A percentile compares a stretch with the other conserved stretches of the same genome.
phyloP scores from a whole-genome alignment of 23 tunicate species.

The Phallusia fumigata region DNA sequence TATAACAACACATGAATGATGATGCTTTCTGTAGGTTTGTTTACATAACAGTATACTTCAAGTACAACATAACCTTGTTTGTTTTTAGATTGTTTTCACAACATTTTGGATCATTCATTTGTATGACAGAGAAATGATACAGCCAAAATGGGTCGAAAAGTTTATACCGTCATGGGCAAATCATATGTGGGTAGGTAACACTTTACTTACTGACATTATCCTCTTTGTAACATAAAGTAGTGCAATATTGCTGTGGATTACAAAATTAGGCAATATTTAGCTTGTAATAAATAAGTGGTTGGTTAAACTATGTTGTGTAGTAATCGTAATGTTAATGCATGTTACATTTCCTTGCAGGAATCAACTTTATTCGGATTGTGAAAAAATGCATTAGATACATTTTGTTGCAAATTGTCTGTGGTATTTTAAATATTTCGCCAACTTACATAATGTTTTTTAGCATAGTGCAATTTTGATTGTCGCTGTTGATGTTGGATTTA shows the following conservation, averaged over 20 bases:
- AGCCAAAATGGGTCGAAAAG: slow-evolving; percentile 34
- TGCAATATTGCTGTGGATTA: background rate
- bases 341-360: background rate
- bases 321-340: no score
- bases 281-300: no score
- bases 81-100: slow-evolving; percentile 24
- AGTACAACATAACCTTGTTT: no score
- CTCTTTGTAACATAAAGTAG: background rate
- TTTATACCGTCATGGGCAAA: slow-evolving; percentile 37
- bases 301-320: no score
- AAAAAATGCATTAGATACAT: no score
- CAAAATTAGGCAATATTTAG: no score
- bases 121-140: slow-evolving; percentile 44
- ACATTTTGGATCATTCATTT: slow-evolving; percentile 46
- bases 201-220: background rate
- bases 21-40: no score
- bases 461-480: background rate
- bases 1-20: no score
- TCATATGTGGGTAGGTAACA: slow-evolving; percentile 23
- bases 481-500: background rate
- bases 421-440: background rate
- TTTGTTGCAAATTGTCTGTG: background rate
- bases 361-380: no score
- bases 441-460: background rate
- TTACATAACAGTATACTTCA: no score